Evolutionary conservation across 2,888 invertebrate genomes (phyloP), one percentile per base, ranked within the genome.

Genomic region (Limnephilus marmoratus): DNA sequence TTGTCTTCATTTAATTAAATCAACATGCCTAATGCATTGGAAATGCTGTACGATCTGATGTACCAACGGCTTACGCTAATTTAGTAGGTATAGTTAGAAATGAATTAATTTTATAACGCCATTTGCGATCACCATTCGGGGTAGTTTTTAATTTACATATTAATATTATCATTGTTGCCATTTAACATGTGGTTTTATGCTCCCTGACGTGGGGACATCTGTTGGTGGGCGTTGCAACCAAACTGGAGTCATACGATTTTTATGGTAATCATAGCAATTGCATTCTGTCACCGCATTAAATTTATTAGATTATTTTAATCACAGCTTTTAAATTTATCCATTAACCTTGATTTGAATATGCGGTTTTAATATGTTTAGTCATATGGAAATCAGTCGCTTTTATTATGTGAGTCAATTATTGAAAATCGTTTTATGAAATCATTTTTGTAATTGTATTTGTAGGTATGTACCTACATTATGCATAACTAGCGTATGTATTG

Each of bases 181-280:
- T 68, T 68, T 9, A 68, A 31, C 53, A 68, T 88, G 88, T 37
- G 88, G 88, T 88, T 88, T 88, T 68, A 88, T 86, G 88, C 34
- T 88, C 88, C 81, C 81, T 81, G 34, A 41, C 41, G 18, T 37
- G 53, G 29, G 24, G 90, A 81, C 90, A 90, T 90, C 90, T 90
- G 90, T 81, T 81, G 90, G 81, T 90, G 90, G 90, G 90, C 90
- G 90, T 88, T 88, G 18, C 88, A 31, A 34, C 53, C 29, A 88
- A 88, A 88, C 29, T 7, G 68, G 24, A 88, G 31, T 88, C 53
- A 68, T 88, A 88, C 68, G 88, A 88, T 68, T 88, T 88, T 88
- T 88, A 88, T 88, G 88, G 53, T 88, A 88, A 88, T 88, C 45
- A 85, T n/a, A 5, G 49, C 34, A 18, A 29, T 34, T 68, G 31